Base-by-base conservation (phyloP, 2,888 invertebrate species). In the Cantharis rufa region DNA sequence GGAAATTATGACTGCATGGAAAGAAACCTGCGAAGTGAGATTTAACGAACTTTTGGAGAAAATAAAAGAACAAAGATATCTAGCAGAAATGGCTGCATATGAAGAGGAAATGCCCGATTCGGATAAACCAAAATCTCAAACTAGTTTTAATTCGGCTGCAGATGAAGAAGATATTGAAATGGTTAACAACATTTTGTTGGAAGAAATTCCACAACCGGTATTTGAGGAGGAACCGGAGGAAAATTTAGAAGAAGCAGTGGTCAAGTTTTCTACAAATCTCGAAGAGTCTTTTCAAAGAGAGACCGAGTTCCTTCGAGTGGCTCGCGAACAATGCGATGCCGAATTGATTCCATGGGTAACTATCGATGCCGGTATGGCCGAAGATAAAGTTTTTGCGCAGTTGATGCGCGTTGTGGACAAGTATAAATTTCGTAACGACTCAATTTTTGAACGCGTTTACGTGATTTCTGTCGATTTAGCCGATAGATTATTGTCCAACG, bases 401-500 rank as follows among this genome's bases (percentile, higher is more conserved):
- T 80, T 85, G 11, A 83, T 85, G 75, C 80, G 82, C n/a, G 72
- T 83, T 1, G 79, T 86, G 1, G 84, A 86, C 70, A 82, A 85
- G 5, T 82, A 90, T 15, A 89, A 90, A 82, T 88, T 88, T 80
- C 87, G 91, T 80, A 88, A 87, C 75, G 82, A 86, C 74, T 91
- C 92, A 0, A 85, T 90, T 79, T 90, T 93, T 75, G 93, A 93
- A 84, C 89, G 90, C 84, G 90, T 91, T 4, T 90, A 89, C 82
- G 87, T 90, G 28, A 84, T 92, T 1, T 88, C 88, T 71, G 79
- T 86, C 13, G 90, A 91, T 79, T 87, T 90, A 15, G 92, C 93
- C 5, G 91, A 93, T 82, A 87, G 87, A 72, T 86, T 93, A 64
- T 82, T 93, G 61, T 84, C 87, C 2, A 87, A 87, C 78, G 93